Evolutionary conservation across 2,797 vertebrate genomes (phyloP), one percentile per base, ranked within the genome.

Genomic region (Phyllotis vaccarum): DNA sequence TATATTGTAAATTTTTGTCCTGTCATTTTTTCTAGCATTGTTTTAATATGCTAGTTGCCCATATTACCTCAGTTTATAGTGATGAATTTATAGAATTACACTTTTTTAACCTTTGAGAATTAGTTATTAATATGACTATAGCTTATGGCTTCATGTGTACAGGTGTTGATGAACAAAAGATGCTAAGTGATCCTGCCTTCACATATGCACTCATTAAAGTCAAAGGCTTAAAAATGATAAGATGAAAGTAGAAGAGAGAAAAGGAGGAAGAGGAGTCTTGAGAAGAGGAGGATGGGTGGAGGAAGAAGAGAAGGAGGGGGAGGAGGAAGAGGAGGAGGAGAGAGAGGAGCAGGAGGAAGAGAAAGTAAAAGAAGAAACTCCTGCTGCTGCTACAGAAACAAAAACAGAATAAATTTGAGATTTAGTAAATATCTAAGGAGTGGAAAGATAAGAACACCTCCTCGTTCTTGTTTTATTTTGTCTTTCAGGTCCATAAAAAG

Each of bases 381-480:
- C 74, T 27, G 12, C 11, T 75, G 24, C 74, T 72, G 13, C 13
- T 27, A 29, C 27, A 76, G 27, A 6, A 76, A 12, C 43, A 76
- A 76, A 7, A 29, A 6, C 43, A 76, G 11, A 13, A 54, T 22
- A 31, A 46, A 16, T 46, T 29, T 54, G n/a, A 80, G n/a, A 14
- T 5, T 60, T 52, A 43, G 4, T 60, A 12, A 34, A 82, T 70
- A 54, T 68, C 21, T 58, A 79, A 60, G 11, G 9, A n/a, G n/a
- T 85, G 29, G 76, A 56, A 37, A 22, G 10, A 68, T 27, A 13
- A 82, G 5, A 60, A 16, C 70, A 37, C 10, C 0, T 0, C 6
- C 89, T 70, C 64, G 56, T 49, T 70, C 22, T 72, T 95, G 21
- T 96, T 95, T 93, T 52, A 49, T 37, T 37, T 70, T 37, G n/a